These are phyloP conservation scores for Gryon sp. DNA, from an alignment of 1,140 invertebrate species.

Conservation along the genomic window DNA sequence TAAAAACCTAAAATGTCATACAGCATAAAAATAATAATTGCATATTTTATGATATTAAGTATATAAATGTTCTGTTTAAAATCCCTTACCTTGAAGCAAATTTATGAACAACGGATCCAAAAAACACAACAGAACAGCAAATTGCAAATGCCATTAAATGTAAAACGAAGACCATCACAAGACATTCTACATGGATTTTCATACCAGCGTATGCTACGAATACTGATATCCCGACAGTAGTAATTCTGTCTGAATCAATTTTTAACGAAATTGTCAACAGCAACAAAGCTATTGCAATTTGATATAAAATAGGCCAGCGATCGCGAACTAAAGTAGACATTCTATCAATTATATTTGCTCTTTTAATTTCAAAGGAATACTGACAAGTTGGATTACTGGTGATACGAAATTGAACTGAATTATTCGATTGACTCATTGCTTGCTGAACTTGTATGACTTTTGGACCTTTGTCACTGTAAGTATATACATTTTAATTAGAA, in stretches of 20 bases:
- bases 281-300: slow-evolving; percentile 69
- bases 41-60: not conserved
- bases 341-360: slow-evolving; percentile 67
- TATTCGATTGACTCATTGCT: slow-evolving; percentile 70
- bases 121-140: slow-evolving; percentile 79
- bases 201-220: slow-evolving; percentile 57
- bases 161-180: slow-evolving; percentile 78
- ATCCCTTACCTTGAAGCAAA: slow-evolving; percentile 79
- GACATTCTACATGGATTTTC: slow-evolving; percentile 67
- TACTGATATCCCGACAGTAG: slow-evolving; percentile 64
- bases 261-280: slow-evolving; percentile 70
- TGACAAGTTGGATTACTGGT: slow-evolving; percentile 82
- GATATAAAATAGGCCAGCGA: slow-evolving; percentile 73
- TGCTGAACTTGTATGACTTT: slow-evolving; percentile 79
- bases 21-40: too few relatives aligned
- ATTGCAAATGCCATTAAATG: slow-evolving; percentile 76
- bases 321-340: slow-evolving; percentile 72
- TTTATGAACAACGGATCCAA: slow-evolving; percentile 81
- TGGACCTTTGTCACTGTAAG: slow-evolving; percentile 77
- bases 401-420: slow-evolving; percentile 77
- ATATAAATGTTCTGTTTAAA: slow-evolving; percentile 9
- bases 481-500: slow-evolving; percentile 18
- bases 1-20: slow-evolving; percentile 76
- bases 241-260: slow-evolving; percentile 58
- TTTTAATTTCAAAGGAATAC: slow-evolving; percentile 77